Evolutionary conservation across 2,113 vertebrate genomes (phyloP), one percentile per base, ranked within the genome.

Genomic region (Catharus minimus): DNA sequence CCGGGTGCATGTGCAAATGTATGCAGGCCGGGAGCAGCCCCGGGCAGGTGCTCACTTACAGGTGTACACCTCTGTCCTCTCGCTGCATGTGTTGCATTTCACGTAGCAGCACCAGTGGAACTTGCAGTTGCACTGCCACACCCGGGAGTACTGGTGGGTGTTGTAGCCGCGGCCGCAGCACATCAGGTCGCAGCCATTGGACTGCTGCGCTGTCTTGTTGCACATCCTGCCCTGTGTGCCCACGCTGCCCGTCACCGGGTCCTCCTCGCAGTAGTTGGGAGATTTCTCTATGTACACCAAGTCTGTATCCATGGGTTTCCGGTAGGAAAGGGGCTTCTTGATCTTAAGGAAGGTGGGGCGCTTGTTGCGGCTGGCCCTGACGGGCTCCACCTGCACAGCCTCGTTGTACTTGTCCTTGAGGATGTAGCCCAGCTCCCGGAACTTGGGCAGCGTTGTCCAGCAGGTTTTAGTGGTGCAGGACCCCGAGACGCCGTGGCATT

Each of bases 71-170:
- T 99, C 99, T 58, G 99, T 99, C 98, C 98, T 98, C 97, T 99
- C 99, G 1, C 98, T 99, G 98, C 99, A 99, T 0, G 99, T 99
- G 98, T 99, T 99, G 97, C 99, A 99, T 80, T 98, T 99, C 38
- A 99, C 99, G 2, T 99, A 99, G 97, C 99, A 99, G 98, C 99
- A 99, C 99, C 99, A 99, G 82, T 99, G 98, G 95, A 99, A 99
- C 94, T 99, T 99, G 96, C 99, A 99, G 98, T 99, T 99, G 97
- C 99, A 99, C 96, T 99, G 99, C 99, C 99, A 99, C 50, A 99
- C 98, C 1, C 99, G 96, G 1, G 99, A 99, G 87, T 99, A 99
- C 97, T 99, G 99, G 97, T 99, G 99, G 0, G 99, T 99, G 95
- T 99, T 99, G 97, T 99, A 99, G 56, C 99, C 99, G 0, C 99